These are phyloP conservation scores for Apomyelois bistriatella DNA, from an alignment of 2,888 invertebrate species.

Conservation along the genomic window DNA sequence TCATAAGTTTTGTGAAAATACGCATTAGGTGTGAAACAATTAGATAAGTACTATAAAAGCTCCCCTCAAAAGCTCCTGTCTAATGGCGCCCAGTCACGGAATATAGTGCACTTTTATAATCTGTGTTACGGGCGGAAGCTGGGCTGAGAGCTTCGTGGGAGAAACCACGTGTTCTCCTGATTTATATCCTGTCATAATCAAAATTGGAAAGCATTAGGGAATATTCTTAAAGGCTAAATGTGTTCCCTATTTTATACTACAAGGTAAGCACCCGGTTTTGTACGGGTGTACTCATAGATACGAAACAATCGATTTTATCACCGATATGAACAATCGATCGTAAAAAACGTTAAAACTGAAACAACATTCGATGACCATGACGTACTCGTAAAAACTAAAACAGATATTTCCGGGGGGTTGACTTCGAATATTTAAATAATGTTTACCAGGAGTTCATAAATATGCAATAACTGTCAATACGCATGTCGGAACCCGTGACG, in stretches of 20 bases:
- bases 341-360: no score
- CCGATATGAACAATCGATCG: no score
- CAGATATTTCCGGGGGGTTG: constrained; percentile 7
- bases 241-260: no score
- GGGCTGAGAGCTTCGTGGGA: neutral
- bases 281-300: no score
- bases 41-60: neutral
- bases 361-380: no score
- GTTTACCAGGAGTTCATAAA: constrained; percentile 18
- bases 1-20: neutral
- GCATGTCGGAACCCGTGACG: constrained; percentile 2
- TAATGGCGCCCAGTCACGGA: constrained; percentile 7
- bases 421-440: constrained; percentile 2
- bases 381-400: neutral
- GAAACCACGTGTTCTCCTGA: neutral
- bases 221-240: neutral
- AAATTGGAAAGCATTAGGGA: neutral
- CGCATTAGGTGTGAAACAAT: constrained; percentile 2
- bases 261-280: neutral
- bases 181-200: constrained; percentile 5
- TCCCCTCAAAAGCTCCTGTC: neutral
- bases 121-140: neutral
- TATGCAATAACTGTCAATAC: constrained; percentile 10
- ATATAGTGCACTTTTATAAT: neutral
- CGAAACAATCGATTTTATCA: no score